Base-by-base conservation (phyloP, 2,113 vertebrate species). In the Sialia sialis region DNA sequence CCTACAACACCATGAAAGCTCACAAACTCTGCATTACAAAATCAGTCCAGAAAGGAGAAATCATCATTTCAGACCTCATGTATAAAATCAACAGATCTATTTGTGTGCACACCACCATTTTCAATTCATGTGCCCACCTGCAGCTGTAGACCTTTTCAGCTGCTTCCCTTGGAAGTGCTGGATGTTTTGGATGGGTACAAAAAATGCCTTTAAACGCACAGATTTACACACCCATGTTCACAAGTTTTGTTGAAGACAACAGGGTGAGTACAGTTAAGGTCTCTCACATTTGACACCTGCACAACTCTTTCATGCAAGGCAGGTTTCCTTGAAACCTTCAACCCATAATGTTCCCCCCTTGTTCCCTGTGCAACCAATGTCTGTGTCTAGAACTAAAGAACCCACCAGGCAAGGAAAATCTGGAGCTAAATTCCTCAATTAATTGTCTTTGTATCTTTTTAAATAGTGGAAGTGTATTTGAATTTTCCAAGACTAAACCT, bases 191-290 rank as follows among this genome's bases (percentile, higher is more conserved):
- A 78, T 25, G 13, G 36, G 12, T 46, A 72, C 19, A 79, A 79
- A 51, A 48, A 1, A 30, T 0, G 9, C 14, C n/a, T 46, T 30
- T 29, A 81, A 63, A n/a, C 4, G 11, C 43, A 66, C 0, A 79
- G 54, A 69, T 66, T 32, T 23, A 72, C 48, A 39, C 41, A 63
- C 13, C 34, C 23, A 1, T 6, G 15, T 68, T 77, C 60, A 16
- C 72, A 86, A 58, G 29, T 56, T 69, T 54, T 52, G 14, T 13
- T 55, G 39, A 74, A 54, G 46, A 34, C 30, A 66, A 26, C 1
- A 4, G 36, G 13, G 13, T 51, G 36, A 89, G 69, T 17, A 67
- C 15, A 91, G 14, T 11, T 11, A 26, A 19, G 17, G 20, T 41
- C 22, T 51, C 77, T 17, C 34, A 51, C 12, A n/a, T 21, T 14